phyloP scores from a whole-genome alignment of 2,888 invertebrate species.

The Carabus problematicus region DNA sequence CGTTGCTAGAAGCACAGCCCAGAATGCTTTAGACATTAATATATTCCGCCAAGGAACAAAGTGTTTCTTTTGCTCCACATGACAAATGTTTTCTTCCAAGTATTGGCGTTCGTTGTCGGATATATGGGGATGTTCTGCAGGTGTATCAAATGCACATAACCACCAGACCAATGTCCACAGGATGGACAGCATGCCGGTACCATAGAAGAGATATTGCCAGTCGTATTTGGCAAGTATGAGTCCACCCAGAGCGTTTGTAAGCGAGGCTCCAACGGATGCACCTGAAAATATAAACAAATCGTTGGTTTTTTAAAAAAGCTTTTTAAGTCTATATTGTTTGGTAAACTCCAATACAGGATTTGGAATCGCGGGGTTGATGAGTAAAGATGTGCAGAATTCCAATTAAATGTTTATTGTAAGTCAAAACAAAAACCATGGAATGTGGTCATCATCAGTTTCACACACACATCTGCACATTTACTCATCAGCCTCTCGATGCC shows the following conservation, averaged over 20 bases:
- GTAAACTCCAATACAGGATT: no score
- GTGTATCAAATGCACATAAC: slow-evolving; percentile 50
- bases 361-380: no score
- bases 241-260: slow-evolving; percentile 58
- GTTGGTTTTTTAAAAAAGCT: background rate
- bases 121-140: slow-evolving; percentile 52
- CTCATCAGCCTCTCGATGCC: background rate
- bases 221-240: slow-evolving; percentile 54
- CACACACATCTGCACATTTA: no score
- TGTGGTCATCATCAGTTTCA: no score
- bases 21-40: slow-evolving; percentile 45
- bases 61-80: slow-evolving; percentile 4
- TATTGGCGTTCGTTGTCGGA: slow-evolving; percentile 49
- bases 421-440: no score
- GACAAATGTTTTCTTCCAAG: slow-evolving; percentile 41
- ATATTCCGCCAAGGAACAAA: slow-evolving; percentile 46
- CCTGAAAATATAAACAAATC: no score
- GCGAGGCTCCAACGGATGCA: slow-evolving; percentile 61
- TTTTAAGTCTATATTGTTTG: background rate
- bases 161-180: slow-evolving; percentile 56
- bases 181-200: slow-evolving; percentile 48
- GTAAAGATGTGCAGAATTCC: no score
- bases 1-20: slow-evolving; percentile 46
- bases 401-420: no score
- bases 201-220: slow-evolving; percentile 60